Percentiles rank a stretch among this genome's conserved stretches.
Conservation (phyloP, 2,113 vertebrate species). For the Cyanoramphus novaezelandiae region DNA sequence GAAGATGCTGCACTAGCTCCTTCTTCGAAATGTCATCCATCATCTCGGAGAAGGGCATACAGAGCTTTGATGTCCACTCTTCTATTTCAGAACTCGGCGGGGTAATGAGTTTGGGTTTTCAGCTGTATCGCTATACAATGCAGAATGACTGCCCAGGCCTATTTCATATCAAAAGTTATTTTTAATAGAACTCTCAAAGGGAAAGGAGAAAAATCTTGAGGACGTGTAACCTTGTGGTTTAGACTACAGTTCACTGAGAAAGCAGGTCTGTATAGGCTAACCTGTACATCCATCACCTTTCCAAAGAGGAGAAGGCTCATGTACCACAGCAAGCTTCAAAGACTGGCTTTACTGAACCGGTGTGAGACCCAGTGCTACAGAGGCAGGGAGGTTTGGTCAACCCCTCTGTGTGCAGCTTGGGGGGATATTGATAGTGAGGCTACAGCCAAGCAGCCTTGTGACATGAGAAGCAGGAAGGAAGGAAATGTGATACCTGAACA, state of each 20-base stretch:
- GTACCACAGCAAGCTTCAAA: not conserved
- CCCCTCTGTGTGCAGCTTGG: not conserved
- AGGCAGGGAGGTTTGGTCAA: not conserved
- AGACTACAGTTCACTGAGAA: not conserved
- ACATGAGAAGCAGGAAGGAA: not conserved
- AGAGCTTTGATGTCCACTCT: not conserved
- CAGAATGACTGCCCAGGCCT: conserved; percentile 2
- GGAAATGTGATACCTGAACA: not conserved
- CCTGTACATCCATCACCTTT: not conserved
- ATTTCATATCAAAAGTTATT: conserved; percentile 49
- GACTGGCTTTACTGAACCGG: not conserved
- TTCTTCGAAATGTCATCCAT: not conserved
- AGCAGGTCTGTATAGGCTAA: not conserved
- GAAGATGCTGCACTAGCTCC: not conserved
- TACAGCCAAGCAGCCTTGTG: not conserved
- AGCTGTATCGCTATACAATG: not conserved
- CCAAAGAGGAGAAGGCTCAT: not conserved
- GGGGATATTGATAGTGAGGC: not conserved
- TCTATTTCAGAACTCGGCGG: conserved; percentile 17
- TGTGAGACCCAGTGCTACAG: accelerated
- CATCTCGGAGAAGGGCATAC: not conserved
- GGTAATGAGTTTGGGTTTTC: not conserved
- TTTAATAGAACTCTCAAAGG: conserved; percentile 41
- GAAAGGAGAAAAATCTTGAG: not conserved
- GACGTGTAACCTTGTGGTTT: not conserved